These are phyloP conservation scores for Epinotia brunnichana DNA, from an alignment of 2,888 invertebrate genomes.

Conservation along the genomic window DNA sequence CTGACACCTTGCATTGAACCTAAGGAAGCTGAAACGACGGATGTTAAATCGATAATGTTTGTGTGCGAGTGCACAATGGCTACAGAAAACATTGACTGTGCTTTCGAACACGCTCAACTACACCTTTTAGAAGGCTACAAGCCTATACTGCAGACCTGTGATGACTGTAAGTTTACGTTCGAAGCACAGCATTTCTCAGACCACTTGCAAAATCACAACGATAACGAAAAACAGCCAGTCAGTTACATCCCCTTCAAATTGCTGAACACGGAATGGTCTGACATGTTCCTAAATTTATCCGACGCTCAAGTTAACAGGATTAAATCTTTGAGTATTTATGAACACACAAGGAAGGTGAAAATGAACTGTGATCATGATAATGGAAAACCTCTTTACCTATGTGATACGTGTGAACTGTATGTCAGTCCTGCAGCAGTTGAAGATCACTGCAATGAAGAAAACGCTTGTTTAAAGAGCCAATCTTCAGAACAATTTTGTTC, in stretches of 20 bases:
- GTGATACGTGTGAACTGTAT: not conserved
- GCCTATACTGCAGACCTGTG: not conserved
- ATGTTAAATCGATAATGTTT: not conserved
- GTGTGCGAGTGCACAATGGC: not conserved
- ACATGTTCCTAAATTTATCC: not conserved
- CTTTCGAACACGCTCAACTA: conserved; percentile 1
- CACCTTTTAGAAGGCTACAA: not conserved
- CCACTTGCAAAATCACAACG: not conserved
- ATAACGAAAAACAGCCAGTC: not conserved
- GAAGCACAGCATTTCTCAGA: not conserved
- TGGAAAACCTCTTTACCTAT: not conserved
- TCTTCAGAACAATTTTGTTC: not conserved
- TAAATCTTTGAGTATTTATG: conserved; percentile 7
- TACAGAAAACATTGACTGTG: not conserved
- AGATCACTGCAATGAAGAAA: conserved; percentile 15
- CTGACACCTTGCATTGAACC: too few relatives aligned
- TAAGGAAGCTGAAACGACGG: not conserved
- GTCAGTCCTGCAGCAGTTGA: not conserved
- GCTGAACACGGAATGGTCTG: not conserved
- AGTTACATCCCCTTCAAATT: not conserved
- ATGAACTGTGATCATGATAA: conserved; percentile 9
- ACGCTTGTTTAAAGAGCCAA: not conserved
- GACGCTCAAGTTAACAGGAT: not conserved
- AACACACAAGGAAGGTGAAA: conserved; percentile 15
- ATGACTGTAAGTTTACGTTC: not conserved